These are phyloP conservation scores for Coremacera marginata DNA, from an alignment of 2,888 invertebrate species.

Conservation along the genomic window DNA sequence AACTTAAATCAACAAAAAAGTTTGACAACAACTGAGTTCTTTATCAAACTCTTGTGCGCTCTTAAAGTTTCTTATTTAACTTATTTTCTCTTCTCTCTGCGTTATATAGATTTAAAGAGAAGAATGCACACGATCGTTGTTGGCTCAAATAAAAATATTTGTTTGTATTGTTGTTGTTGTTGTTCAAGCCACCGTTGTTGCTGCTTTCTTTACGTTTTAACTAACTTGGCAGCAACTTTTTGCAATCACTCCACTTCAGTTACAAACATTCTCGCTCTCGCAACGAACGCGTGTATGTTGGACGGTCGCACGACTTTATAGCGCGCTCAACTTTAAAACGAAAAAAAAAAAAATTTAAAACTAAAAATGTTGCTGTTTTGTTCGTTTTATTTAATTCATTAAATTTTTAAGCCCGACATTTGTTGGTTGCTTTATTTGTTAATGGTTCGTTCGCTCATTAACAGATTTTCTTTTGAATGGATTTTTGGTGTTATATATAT, in stretches of 20 bases:
- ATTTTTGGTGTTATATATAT: neutral
- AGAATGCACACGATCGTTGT: slow-evolving; percentile 12
- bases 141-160: neutral
- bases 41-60: too few species aligned
- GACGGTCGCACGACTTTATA: neutral
- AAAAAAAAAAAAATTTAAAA: neutral
- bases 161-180: slow-evolving; percentile 1
- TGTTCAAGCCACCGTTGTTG: neutral
- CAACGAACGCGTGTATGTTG: slow-evolving; percentile 44
- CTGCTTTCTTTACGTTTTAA: slow-evolving; percentile 3
- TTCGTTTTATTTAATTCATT: neutral
- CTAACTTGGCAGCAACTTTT: slow-evolving; percentile 19
- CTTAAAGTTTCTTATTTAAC: neutral
- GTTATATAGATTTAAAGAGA: neutral
- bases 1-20: too few species aligned
- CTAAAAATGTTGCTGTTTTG: neutral
- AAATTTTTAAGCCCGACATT: neutral
- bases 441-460: neutral
- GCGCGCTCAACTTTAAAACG: neutral
- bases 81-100: neutral
- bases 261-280: slow-evolving; percentile 47
- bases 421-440: neutral
- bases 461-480: neutral
- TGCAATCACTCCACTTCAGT: slow-evolving; percentile 43
- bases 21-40: too few species aligned